Evolutionary conservation across 2,888 invertebrate species (phyloP), one percentile per base, ranked within the genome.

Genomic region (Scaptodrosophila latifasciaeformis): DNA sequence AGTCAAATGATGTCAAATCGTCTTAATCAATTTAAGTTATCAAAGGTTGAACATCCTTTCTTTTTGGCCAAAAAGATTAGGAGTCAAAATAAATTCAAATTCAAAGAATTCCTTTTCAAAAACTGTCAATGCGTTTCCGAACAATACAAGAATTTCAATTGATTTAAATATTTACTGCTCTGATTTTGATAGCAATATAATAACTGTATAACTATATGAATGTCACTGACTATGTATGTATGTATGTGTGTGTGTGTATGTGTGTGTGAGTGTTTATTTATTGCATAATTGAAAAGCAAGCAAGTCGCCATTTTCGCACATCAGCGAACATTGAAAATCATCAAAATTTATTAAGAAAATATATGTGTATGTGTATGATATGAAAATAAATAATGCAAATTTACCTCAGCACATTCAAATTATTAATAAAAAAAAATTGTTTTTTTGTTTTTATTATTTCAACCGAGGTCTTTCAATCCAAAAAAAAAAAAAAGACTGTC

Each of bases 331-430:
- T 70, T 70, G 60, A 64, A 70, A 69, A 67, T 74, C 64, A 54
- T 64, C 55, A n/a, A 55, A 67, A 67, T 74, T 70, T 61, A 74
- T 74, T 67, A 64, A 59, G 67, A 64, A 53, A 52, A 52, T 51
- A 67, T 60, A 54, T 55, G 43, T 53, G 47, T 49, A 29, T 27
- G 40, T 54, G 47, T 45, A 70, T 70, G 75, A 75, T 49, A 57
- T 70, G 68, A 61, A 75, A 75, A 67, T 70, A 53, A 75, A 75
- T 70, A 70, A 62, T 75, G 75, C 70, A 67, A 62, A 67, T 65
- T 70, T 61, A 65, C 54, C 37, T 43, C 46, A 15, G 7, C 15
- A 35, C 3, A 10, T 13, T 18, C 19, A 19, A 2, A 24, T 9
- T 5, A 10, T 7, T 6, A 2, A 13, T 7, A 10, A 21, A 9